A percentile compares a stretch with the other conserved stretches of the same genome.
Conservation (phyloP, 2,888 invertebrate species). For the Agriopis marginaria region DNA sequence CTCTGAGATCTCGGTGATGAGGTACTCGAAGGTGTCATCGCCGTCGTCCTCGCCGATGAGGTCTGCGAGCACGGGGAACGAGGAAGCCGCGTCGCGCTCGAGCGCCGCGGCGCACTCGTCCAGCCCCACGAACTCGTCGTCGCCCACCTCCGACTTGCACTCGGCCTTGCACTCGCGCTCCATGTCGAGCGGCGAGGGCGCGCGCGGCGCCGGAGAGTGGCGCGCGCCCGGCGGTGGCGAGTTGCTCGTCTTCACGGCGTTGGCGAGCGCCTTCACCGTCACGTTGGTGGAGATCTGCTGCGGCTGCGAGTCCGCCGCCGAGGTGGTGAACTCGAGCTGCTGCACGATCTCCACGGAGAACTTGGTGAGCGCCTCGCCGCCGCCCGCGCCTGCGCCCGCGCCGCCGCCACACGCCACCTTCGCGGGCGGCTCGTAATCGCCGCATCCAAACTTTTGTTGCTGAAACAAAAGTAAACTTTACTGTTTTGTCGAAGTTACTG, state of each 20-base stretch:
- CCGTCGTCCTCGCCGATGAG: constrained; percentile 94
- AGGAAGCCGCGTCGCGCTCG: constrained; percentile 93
- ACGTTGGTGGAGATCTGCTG: constrained; percentile 97
- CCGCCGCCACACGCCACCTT: constrained; percentile 87
- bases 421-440: constrained; percentile 92
- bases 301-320: constrained; percentile 94
- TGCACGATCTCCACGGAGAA: constrained; percentile 97
- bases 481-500: neutral
- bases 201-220: constrained; percentile 84
- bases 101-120: constrained; percentile 94
- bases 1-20: constrained; percentile 95
- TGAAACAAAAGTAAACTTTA: constrained; percentile 76
- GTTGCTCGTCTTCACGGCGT: constrained; percentile 79
- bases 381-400: constrained; percentile 73
- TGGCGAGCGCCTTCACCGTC: constrained; percentile 91
- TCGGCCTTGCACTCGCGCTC: constrained; percentile 93
- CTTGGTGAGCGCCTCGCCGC: constrained; percentile 87
- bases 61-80: constrained; percentile 92
- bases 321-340: constrained; percentile 95
- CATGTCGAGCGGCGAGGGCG: constrained; percentile 93
- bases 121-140: constrained; percentile 94
- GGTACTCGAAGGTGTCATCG: constrained; percentile 93
- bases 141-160: constrained; percentile 92
- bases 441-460: constrained; percentile 94
- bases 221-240: constrained; percentile 66